phyloP scores from a whole-genome alignment of 2,888 invertebrate genomes.

The Dicyrtoma fusca region DNA sequence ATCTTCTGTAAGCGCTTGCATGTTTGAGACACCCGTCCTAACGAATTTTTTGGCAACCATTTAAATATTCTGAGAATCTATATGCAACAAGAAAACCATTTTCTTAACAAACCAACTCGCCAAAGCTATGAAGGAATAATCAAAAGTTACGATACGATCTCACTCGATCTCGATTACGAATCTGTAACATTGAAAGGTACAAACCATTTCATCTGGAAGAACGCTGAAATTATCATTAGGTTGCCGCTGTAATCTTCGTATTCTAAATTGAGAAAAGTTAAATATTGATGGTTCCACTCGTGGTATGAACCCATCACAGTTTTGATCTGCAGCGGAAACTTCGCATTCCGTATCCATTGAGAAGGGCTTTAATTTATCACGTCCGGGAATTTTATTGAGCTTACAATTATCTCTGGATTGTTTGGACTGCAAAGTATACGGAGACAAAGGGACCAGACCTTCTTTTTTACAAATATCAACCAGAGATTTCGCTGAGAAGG shows the following conservation, averaged over 20 bases:
- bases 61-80: constrained; percentile 67
- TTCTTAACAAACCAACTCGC: no score
- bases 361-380: not conserved
- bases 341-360: not conserved
- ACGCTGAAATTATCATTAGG: constrained; percentile 68
- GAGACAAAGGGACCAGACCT: constrained; percentile 30
- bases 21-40: constrained; percentile 74
- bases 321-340: not conserved
- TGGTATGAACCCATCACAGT: not conserved
- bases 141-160: no score
- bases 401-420: constrained; percentile 11
- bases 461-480: constrained; percentile 29
- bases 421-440: constrained; percentile 13
- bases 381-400: not conserved
- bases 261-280: constrained; percentile 20
- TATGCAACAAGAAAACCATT: no score
- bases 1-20: constrained; percentile 77
- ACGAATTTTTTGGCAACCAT: constrained; percentile 76
- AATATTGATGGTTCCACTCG: constrained; percentile 27
- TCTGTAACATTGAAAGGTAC: not conserved
- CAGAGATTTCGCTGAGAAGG: constrained; percentile 25
- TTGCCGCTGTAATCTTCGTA: not conserved
- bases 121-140: no score
- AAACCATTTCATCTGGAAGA: constrained; percentile 83
- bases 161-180: no score